Conservation (phyloP, 2,113 vertebrate genomes). For the Strix aluco region DNA sequence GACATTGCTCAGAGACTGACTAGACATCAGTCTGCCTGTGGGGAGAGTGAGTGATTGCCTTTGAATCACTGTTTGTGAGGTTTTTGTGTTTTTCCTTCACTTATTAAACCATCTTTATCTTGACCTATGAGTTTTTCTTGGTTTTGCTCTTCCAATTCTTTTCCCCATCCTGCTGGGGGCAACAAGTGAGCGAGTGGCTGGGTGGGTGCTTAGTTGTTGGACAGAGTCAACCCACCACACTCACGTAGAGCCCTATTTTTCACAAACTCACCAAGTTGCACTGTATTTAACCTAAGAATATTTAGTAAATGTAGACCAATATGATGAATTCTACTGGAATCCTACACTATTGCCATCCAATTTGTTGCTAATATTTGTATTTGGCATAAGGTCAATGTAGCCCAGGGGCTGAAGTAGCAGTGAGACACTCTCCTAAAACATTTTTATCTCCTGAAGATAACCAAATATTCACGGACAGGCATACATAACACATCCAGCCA, state of each 20-base stretch:
- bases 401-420: background rate
- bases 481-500: background rate
- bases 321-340: background rate
- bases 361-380: background rate
- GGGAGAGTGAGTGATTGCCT: background rate
- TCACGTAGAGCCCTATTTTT: background rate
- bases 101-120: background rate
- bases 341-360: background rate
- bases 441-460: background rate
- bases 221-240: background rate
- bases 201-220: background rate
- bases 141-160: background rate
- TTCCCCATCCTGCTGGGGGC: background rate
- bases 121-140: background rate
- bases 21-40: background rate
- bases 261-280: background rate
- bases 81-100: background rate
- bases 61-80: accelerated
- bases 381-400: background rate
- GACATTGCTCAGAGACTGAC: background rate
- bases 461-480: background rate
- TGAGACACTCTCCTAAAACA: background rate
- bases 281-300: background rate
- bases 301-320: background rate
- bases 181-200: background rate